Conservation (phyloP, 2,113 vertebrate species). For the Zosterops hypoxanthus region DNA sequence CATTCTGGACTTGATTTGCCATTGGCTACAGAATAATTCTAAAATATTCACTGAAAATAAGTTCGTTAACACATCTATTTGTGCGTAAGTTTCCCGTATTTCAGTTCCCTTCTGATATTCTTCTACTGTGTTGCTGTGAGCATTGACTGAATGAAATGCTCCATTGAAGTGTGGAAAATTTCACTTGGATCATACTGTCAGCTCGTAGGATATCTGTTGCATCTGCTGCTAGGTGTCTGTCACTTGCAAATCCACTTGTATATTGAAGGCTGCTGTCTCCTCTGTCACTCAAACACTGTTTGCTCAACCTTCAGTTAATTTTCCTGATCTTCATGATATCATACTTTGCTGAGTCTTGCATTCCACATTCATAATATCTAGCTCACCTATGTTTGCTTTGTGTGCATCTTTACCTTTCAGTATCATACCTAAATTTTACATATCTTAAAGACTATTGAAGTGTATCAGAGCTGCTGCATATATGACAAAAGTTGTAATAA, state of each 20-base stretch:
- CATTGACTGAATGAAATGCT: background rate
- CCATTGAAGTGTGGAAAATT: background rate
- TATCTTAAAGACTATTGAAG: background rate
- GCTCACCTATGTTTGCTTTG: background rate
- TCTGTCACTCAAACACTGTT: background rate
- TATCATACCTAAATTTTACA: background rate
- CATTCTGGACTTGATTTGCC: background rate
- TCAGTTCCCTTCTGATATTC: background rate
- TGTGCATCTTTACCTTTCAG: background rate
- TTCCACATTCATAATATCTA: background rate
- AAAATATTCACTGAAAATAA: background rate
- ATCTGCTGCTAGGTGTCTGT: background rate
- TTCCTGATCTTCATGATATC: slow-evolving; percentile 6
- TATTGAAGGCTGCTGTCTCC: background rate
- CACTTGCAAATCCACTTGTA: background rate
- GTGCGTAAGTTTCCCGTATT: background rate
- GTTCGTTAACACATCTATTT: background rate
- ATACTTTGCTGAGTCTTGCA: background rate
- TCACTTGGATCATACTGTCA: background rate
- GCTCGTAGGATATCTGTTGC: background rate
- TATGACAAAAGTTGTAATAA: background rate
- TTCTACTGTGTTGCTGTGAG: background rate
- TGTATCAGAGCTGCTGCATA: background rate
- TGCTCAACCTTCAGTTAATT: background rate
- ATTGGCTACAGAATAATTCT: background rate